These are phyloP conservation scores for Stomatorhinus ivindoensis DNA, from an alignment of 2,113 vertebrate genomes.

Conservation along the genomic window DNA sequence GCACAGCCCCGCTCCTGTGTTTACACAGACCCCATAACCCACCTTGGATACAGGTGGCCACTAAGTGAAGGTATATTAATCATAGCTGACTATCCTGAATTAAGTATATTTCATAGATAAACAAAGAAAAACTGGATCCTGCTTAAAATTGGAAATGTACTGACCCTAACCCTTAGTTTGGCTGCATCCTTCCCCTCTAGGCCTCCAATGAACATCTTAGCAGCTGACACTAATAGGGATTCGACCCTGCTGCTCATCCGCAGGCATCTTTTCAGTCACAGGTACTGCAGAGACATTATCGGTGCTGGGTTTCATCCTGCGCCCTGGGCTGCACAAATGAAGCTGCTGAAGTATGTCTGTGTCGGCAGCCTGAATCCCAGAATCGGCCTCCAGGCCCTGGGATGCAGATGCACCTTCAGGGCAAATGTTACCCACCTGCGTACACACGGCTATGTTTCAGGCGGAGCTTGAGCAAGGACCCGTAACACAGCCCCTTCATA, in stretches of 20 bases:
- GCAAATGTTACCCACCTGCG: neutral
- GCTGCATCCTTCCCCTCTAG: neutral
- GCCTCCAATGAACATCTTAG: neutral
- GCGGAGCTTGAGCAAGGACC: neutral
- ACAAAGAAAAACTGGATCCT: neutral
- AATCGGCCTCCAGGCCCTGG: neutral
- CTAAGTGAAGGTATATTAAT: neutral
- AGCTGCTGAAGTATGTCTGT: conserved; percentile 4
- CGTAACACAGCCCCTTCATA: neutral
- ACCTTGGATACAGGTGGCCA: neutral
- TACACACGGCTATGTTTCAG: neutral
- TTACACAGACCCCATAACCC: neutral
- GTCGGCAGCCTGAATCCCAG: neutral
- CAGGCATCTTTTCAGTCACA: neutral
- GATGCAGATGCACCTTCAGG: neutral
- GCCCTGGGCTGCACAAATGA: neutral
- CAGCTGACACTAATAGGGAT: neutral
- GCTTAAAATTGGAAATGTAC: neutral
- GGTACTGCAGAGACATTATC: neutral
- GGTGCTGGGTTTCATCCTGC: neutral
- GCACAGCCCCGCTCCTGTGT: neutral
- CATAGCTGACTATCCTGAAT: neutral
- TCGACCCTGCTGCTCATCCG: neutral
- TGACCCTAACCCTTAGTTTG: neutral
- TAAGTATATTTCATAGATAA: neutral